Percentiles rank a stretch among this genome's conserved stretches.
Conservation (phyloP, 2,888 invertebrate species). For the Lasioglossum lativentre region DNA sequence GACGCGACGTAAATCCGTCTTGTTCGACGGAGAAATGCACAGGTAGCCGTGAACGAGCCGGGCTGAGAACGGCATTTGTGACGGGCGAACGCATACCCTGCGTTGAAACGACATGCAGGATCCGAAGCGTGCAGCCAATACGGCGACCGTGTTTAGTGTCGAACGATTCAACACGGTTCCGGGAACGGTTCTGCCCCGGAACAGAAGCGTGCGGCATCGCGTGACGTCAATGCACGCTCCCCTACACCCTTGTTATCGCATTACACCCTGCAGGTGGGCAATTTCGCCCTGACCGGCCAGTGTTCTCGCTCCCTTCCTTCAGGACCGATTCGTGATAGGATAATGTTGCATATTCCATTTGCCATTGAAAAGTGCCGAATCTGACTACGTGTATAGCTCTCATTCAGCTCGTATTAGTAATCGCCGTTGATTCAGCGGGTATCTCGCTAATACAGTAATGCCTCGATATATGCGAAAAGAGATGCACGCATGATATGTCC, state of each 20-base stretch:
- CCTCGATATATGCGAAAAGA: background rate
- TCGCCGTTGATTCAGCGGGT: background rate
- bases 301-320: background rate
- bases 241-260: constrained; percentile 72
- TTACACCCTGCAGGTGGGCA: constrained; percentile 66
- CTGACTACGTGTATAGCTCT: background rate
- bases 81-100: constrained; percentile 40
- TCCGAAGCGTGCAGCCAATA: constrained; percentile 56
- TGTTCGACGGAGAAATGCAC: constrained; percentile 20
- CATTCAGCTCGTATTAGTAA: background rate
- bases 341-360: constrained; percentile 6
- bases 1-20: constrained; percentile 27
- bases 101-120: constrained; percentile 38
- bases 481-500: too few relatives aligned
- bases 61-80: constrained; percentile 25
- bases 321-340: background rate
- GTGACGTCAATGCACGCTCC: constrained; percentile 72
- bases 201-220: constrained; percentile 50
- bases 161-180: constrained; percentile 56
- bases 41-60: constrained; percentile 30
- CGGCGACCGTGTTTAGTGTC: constrained; percentile 39
- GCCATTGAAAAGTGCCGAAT: background rate
- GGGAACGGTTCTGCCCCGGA: constrained; percentile 26
- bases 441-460: background rate
- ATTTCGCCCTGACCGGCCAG: constrained; percentile 59